Evolutionary conservation across 2,888 invertebrate species (phyloP).

Genomic region (Drosophila nr. fundita): DNA sequence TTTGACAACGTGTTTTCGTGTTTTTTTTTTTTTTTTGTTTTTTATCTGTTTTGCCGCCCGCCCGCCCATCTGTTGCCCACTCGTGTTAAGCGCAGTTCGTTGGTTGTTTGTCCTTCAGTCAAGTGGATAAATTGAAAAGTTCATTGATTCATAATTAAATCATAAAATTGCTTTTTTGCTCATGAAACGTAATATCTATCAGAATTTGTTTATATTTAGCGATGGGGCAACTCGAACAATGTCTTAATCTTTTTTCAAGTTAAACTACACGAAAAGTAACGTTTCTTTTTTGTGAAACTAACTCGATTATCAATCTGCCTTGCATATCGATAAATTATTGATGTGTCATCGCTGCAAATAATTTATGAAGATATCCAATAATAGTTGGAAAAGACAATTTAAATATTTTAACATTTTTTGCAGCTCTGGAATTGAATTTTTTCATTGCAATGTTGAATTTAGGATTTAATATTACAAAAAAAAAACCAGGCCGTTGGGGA

Average conservation of each 20-base stretch:
- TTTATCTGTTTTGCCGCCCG: neutral
- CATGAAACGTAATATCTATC: constrained; percentile 43
- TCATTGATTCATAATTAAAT: constrained; percentile 75
- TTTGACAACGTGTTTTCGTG: constrained; percentile 63
- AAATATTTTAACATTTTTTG: neutral
- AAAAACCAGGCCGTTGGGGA: constrained; percentile 57
- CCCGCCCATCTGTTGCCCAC: constrained; percentile 2
- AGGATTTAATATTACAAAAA: constrained; percentile 12
- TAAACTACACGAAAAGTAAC: constrained; percentile 1
- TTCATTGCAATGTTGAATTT: neutral
- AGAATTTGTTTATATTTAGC: constrained; percentile 19
- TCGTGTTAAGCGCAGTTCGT: constrained; percentile 33
- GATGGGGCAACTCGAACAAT: constrained; percentile 10
- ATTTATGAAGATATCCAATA: neutral
- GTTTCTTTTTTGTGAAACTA: constrained; percentile 2
- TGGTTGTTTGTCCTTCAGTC: constrained; percentile 66
- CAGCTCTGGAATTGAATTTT: constrained; percentile 17
- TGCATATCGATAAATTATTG: constrained; percentile 10
- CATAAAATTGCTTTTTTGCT: constrained; percentile 44
- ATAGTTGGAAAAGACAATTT: neutral
- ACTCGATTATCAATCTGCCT: neutral
- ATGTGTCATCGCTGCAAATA: neutral
- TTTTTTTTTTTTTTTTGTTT: constrained; percentile 13
- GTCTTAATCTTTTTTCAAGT: neutral
- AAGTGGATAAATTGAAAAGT: constrained; percentile 52